A percentile compares a stretch with the other conserved stretches of the same genome.
phyloP scores from a whole-genome alignment of 2,888 invertebrate genomes.

The Escarpia spicata region DNA sequence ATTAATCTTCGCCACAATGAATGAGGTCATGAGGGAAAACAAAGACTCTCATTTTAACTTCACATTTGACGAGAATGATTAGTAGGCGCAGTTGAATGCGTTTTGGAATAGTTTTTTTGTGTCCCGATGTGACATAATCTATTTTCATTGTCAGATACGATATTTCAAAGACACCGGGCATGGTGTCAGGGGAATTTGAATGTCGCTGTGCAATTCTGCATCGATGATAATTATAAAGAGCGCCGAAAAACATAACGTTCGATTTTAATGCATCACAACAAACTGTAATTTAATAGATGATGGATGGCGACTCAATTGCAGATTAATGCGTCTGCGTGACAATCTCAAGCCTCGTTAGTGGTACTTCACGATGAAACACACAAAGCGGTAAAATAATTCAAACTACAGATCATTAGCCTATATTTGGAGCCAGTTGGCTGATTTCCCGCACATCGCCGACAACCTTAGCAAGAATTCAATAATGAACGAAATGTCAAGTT shows the following conservation, averaged over 20 bases:
- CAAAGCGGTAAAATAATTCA: neutral
- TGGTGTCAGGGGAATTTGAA: neutral
- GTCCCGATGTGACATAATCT: conserved; percentile 2
- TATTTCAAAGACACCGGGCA: conserved; percentile 3
- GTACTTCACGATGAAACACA: neutral
- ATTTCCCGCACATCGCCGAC: too few species aligned
- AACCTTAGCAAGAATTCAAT: too few species aligned
- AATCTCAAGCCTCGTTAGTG: neutral
- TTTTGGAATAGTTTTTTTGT: neutral
- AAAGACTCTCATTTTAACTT: neutral
- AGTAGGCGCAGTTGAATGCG: neutral
- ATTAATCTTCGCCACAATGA: neutral
- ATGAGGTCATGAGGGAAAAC: neutral
- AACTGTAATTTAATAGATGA: conserved; percentile 1
- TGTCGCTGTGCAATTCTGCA: conserved; percentile 2
- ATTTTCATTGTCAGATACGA: neutral
- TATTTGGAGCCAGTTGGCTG: neutral
- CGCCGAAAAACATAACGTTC: neutral
- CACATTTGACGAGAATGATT: neutral
- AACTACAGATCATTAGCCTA: neutral
- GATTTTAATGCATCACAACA: neutral
- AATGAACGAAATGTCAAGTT: too few species aligned
- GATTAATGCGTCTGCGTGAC: neutral
- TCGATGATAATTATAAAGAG: neutral
- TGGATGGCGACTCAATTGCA: neutral